These are phyloP conservation scores for Limnodromus scolopaceus DNA, from an alignment of 2,797 vertebrate species.

Conservation along the genomic window DNA sequence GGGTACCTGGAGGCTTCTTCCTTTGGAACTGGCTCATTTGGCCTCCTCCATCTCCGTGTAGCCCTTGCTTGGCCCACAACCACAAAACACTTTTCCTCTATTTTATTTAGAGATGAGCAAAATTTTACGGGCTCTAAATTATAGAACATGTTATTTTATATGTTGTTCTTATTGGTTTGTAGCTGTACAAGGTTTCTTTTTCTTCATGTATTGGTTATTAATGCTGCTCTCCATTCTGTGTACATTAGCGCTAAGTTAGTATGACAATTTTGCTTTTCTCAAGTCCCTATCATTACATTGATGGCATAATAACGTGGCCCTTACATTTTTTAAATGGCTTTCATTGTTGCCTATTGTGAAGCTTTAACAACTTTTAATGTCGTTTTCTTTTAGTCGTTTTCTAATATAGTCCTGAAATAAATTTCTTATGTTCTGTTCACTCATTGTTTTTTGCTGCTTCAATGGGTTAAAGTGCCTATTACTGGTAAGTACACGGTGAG, in stretches of 20 bases:
- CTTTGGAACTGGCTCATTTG: not conserved
- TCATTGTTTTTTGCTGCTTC: slow-evolving; percentile 85
- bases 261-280: slow-evolving; percentile 52
- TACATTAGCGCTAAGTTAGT: slow-evolving; percentile 25
- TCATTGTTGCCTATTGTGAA: slow-evolving; percentile 59
- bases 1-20: not conserved
- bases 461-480: slow-evolving; percentile 92
- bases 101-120: slow-evolving; percentile 31
- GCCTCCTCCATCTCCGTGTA: not conserved
- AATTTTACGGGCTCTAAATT: not conserved
- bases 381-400: slow-evolving; percentile 33
- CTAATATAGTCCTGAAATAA: slow-evolving; percentile 56
- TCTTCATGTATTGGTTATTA: slow-evolving; percentile 23
- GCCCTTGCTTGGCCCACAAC: not conserved
- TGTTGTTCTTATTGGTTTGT: not conserved
- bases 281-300: not conserved
- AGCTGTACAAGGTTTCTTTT: slow-evolving; percentile 35
- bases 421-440: slow-evolving; percentile 73
- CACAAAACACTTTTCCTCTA: not conserved
- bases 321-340: slow-evolving; percentile 51
- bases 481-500: slow-evolving; percentile 89
- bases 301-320: slow-evolving; percentile 15
- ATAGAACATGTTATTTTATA: not conserved
- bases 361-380: slow-evolving; percentile 57
- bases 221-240: slow-evolving; percentile 32